Percentiles rank a stretch among this genome's conserved stretches.
Conservation (phyloP, 2,113 vertebrate genomes). For the Gymnarchus niloticus region DNA sequence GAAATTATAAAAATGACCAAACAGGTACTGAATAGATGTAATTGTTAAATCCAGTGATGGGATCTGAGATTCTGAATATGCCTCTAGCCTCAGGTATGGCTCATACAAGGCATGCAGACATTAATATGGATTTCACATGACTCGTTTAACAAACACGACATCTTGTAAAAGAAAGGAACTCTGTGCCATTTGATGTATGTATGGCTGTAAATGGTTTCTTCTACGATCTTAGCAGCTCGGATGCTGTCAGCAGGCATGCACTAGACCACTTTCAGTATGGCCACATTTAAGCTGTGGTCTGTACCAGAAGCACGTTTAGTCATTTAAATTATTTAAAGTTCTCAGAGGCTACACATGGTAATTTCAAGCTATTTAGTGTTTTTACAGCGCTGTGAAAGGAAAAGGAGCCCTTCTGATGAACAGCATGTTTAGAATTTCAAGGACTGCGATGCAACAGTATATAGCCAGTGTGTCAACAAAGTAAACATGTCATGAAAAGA, state of each 20-base stretch:
- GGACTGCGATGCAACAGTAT: conserved; percentile 12
- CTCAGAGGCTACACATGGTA: conserved; percentile 62
- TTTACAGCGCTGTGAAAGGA: conserved; percentile 55
- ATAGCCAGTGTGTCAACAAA: conserved; percentile 11
- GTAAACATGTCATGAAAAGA: background rate
- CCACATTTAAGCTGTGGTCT: conserved; percentile 74
- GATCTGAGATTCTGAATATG: background rate
- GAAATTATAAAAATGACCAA: background rate
- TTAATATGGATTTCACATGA: background rate
- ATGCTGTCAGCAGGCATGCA: conserved; percentile 62
- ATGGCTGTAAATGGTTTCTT: background rate
- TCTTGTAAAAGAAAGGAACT: background rate
- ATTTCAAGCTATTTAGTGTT: conserved; percentile 62
- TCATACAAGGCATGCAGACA: background rate
- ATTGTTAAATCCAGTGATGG: background rate
- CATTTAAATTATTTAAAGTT: conserved; percentile 61
- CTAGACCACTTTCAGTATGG: conserved; percentile 72
- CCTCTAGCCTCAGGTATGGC: background rate
- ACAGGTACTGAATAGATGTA: background rate
- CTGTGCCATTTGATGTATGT: background rate
- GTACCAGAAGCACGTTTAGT: conserved; percentile 74
- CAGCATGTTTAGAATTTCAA: conserved; percentile 29
- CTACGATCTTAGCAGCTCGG: background rate
- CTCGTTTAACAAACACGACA: background rate
- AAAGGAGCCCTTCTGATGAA: conserved; percentile 61